Evolutionary conservation across 2,113 vertebrate genomes (phyloP).

Genomic region (Nansenia antarctica): DNA sequence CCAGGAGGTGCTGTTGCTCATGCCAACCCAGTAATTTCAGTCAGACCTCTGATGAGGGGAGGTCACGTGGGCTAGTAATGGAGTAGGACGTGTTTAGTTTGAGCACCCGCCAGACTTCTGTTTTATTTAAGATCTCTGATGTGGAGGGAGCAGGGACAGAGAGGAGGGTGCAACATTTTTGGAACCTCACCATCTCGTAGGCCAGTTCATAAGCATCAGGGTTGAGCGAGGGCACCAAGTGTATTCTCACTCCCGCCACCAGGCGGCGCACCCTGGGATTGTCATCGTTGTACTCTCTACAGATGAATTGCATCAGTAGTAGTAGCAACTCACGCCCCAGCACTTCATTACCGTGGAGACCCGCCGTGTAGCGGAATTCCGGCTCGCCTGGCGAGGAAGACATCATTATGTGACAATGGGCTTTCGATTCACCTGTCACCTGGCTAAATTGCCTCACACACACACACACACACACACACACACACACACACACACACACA

Average conservation of each 20-base stretch:
- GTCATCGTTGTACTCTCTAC: conserved; percentile 89
- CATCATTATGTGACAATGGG: not conserved
- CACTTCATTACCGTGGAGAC: conserved; percentile 92
- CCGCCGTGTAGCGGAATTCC: conserved; percentile 91
- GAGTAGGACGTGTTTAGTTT: too few species aligned
- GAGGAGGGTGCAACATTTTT: not conserved
- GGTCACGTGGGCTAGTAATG: not conserved
- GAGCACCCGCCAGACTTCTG: too few species aligned
- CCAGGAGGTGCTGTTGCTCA: too few species aligned
- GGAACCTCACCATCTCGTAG: conserved; percentile 79
- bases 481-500: not conserved
- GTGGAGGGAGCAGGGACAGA: not conserved
- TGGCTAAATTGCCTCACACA: not conserved
- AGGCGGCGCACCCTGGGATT: conserved; percentile 85
- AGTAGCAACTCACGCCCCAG: conserved; percentile 90
- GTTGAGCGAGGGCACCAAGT: conserved; percentile 92
- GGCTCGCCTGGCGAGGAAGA: conserved; percentile 83
- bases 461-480: not conserved
- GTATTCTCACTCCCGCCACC: conserved; percentile 89
- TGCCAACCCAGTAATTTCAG: too few species aligned
- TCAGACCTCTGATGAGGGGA: too few species aligned
- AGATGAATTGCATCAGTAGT: conserved; percentile 94
- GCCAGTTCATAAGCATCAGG: conserved; percentile 90
- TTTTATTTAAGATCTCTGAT: too few species aligned
- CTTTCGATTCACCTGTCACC: not conserved